phyloP scores from a whole-genome alignment of 2,113 vertebrate species.

The Malaclemys terrapin region DNA sequence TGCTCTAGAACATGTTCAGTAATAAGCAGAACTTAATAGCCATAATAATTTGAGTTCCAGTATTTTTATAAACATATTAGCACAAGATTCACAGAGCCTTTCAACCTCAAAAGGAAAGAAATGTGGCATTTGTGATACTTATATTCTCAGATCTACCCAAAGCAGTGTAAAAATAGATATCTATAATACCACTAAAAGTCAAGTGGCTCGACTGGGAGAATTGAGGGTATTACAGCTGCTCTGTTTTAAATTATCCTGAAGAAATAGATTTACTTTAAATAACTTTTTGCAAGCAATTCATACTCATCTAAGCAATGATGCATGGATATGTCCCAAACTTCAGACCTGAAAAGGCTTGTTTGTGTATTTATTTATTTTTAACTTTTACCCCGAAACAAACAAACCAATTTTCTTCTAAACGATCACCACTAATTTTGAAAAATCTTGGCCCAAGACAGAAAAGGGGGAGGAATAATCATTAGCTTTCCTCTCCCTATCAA shows the following conservation, averaged over 20 bases:
- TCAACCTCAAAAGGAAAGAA: not conserved
- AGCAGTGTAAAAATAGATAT: not conserved
- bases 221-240: not conserved
- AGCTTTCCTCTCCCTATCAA: not conserved
- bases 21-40: not conserved
- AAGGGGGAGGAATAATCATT: not conserved
- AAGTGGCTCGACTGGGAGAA: not conserved
- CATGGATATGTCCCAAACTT: not conserved
- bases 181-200: not conserved
- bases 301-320: not conserved
- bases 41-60: not conserved
- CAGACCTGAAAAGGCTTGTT: not conserved
- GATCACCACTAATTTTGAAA: not conserved
- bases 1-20: slow-evolving; percentile 40
- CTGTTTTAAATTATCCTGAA: not conserved
- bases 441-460: not conserved
- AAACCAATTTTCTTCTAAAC: not conserved
- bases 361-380: not conserved
- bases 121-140: not conserved
- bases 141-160: not conserved
- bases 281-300: not conserved
- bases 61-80: not conserved
- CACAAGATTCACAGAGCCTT: not conserved
- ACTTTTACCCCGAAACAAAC: not conserved
- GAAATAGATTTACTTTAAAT: not conserved